These are phyloP conservation scores for Carpatolechia fugitivella DNA, from an alignment of 2,888 invertebrate genomes.

Conservation along the genomic window DNA sequence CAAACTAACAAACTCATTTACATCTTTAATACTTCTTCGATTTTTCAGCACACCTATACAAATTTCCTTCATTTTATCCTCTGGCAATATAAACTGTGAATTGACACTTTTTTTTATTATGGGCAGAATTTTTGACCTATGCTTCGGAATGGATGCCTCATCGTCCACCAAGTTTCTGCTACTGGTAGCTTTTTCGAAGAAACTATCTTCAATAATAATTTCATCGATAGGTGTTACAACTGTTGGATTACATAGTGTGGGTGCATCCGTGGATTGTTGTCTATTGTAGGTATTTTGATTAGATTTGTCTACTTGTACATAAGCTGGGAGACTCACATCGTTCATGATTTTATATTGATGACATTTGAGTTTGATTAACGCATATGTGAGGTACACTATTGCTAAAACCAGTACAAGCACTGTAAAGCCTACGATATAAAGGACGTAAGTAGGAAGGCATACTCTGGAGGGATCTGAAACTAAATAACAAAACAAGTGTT, in stretches of 20 bases:
- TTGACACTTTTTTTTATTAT: background rate
- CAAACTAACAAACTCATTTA: slow-evolving; percentile 30
- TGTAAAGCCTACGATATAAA: background rate
- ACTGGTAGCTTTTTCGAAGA: too few species aligned
- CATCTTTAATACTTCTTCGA: background rate
- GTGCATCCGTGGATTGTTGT: background rate
- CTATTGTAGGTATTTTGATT: background rate
- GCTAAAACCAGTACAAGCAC: background rate
- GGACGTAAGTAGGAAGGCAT: background rate
- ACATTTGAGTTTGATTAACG: background rate
- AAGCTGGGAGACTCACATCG: background rate
- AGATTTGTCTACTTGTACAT: background rate
- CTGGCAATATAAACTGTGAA: slow-evolving; percentile 18
- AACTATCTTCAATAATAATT: too few species aligned
- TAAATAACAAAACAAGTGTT: too few species aligned
- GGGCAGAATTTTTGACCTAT: too few species aligned
- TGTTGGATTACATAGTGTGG: background rate
- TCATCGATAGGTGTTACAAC: background rate
- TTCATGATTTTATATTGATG: background rate
- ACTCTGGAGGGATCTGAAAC: background rate
- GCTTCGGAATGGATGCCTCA: too few species aligned
- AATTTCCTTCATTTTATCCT: slow-evolving; percentile 36
- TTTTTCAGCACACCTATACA: slow-evolving; percentile 31
- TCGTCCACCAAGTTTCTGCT: too few species aligned
- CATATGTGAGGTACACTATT: background rate